Percentiles rank a stretch among this genome's conserved stretches.
phyloP scores from a whole-genome alignment of 2,113 vertebrate species.

The Rhinolophus sinicus region DNA sequence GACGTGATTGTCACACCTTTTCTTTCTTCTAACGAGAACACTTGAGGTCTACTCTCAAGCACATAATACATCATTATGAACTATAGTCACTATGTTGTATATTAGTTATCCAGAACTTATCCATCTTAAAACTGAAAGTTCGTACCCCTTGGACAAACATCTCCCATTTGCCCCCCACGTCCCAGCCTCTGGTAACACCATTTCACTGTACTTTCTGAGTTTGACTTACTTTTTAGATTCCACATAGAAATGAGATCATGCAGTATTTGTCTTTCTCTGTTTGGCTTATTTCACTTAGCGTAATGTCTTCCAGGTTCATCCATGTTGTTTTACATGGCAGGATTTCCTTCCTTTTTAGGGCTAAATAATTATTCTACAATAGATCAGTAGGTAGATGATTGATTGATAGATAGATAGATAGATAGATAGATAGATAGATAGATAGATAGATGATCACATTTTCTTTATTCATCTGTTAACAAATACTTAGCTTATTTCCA shows the following conservation, averaged over 20 bases:
- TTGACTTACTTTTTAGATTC: background rate
- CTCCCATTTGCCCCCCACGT: background rate
- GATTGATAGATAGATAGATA: too few species aligned
- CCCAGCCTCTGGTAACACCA: background rate
- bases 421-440: too few species aligned
- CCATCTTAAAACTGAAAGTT: background rate
- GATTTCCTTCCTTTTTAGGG: background rate
- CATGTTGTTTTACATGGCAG: background rate
- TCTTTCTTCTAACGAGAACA: background rate
- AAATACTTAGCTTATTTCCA: background rate
- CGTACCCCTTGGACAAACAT: background rate
- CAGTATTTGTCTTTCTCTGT: background rate
- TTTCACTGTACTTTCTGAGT: background rate
- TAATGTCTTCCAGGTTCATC: background rate
- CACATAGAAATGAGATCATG: background rate
- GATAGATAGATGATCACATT: background rate
- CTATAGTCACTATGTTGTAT: background rate
- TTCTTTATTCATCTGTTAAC: background rate
- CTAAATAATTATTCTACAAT: background rate
- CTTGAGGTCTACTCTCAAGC: background rate
- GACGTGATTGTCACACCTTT: background rate
- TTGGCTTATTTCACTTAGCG: background rate
- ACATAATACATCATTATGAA: background rate
- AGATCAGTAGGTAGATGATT: too few species aligned
- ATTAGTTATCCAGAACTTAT: background rate